Base-by-base conservation (phyloP, 2,113 vertebrate genomes). In the Pampusana beccarii region DNA sequence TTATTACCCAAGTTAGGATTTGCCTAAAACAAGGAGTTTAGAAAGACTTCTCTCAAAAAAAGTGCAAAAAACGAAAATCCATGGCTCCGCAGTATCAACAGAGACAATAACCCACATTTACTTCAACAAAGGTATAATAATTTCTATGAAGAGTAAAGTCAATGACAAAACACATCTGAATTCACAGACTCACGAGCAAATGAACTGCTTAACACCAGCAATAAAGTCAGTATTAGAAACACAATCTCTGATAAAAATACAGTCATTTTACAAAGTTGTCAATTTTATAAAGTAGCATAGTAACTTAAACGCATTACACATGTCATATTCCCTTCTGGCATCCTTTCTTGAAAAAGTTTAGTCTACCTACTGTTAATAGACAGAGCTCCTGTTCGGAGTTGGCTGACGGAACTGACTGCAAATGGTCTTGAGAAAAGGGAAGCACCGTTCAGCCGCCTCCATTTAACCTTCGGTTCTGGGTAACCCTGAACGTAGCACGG, bases 401-500 rank as follows among this genome's bases (percentile, higher is more conserved):
- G 98, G 62, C 95, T 98, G 95, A 98, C 71, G 38, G 97, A 93
- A 95, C 99, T 98, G 84, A 95, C 96, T 16, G 96, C 15, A 0
- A 97, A 98, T 2, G 97, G 98, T 67, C 96, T 98, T 54, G 98
- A 98, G 97, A 98, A 98, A 92, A 99, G 91, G 0, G 98, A 95
- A 53, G 95, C 81, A 14, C 97, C 97, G 11, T 99, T 98, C 73
- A 98, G 90, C 87, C 98, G 97, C 81, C 94, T 97, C 99, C 99
- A 99, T 33, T 95, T 98, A 85, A 99, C 86, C 92, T 97, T 98
- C 33, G 99, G 99, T 38, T 98, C 98, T 11, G 99, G 99, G 84
- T 99, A 98, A 26, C 99, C 99, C 79, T 98, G 97, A 44, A 97
- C 98, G 0, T 97, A 97, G 96, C 99, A 99, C 1, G 93, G 92